Evolutionary conservation across 2,113 vertebrate genomes (phyloP), one percentile per base, ranked within the genome.

Genomic region (Haplochromis burtoni): DNA sequence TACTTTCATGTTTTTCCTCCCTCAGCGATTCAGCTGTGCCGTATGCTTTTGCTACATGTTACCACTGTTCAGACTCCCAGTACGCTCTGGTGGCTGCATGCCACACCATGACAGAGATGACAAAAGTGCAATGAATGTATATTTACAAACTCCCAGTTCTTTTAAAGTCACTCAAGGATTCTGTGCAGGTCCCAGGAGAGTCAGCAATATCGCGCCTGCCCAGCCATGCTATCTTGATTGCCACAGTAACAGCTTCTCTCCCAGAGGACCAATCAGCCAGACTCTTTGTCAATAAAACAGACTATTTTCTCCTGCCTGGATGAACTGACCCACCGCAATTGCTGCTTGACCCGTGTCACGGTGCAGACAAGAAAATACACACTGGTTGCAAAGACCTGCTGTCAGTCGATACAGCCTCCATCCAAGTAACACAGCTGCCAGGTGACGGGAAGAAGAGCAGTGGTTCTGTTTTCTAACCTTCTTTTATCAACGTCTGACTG

Each of bases 241-340:
- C 89, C 85, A 86, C 78, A 45, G 89, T 90, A 90, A 92, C 92
- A 93, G 91, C 93, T 94, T 92, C 89, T 90, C 91, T 94, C 93
- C 91, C 92, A 17, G 40, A 87, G 89, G 93, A 91, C 92, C 89
- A 92, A 94, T 93, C 82, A 89, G 88, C 40, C 85, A 85, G 86
- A 88, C 79, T 91, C 92, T 94, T 93, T 92, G 93, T 94, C 93
- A 92, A 94, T 95, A 94, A 90, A 93, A 85, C 87, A 68, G 61
- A 49, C 87, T 90, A 86, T 82, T 88, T 91, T 91, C 88, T 90
- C 83, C 86, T 87, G 86, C 87, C 85, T 81, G 79, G 81, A 81
- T 91, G 86, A 92, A 86, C 78, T 84, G 89, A 94, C 93, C 93
- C 88, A 29, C 61, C 6, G 51, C 86, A 94, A 95, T 94, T 93